These are phyloP conservation scores for Aplochiton taeniatus DNA, from an alignment of 2,797 vertebrate species.

Conservation along the genomic window DNA sequence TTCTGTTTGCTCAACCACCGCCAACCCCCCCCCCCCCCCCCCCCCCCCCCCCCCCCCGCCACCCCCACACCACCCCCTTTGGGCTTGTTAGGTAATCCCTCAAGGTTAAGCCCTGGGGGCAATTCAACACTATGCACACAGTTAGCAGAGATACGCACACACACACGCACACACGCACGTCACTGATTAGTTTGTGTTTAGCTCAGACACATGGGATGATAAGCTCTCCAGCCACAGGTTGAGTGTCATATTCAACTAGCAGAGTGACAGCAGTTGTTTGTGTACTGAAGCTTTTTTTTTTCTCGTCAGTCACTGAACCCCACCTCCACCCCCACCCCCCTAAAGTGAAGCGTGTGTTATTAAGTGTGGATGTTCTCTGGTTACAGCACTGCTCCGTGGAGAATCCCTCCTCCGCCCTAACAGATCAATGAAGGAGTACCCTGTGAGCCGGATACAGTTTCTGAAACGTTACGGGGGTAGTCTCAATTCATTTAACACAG, in stretches of 20 bases:
- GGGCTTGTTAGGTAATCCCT: conserved; percentile 28
- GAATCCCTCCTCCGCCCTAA: conserved; percentile 54
- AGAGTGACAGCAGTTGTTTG: neutral
- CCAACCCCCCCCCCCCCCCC: no score
- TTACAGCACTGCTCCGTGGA: conserved; percentile 62
- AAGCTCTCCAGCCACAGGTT: no score
- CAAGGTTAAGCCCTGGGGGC: conserved; percentile 15
- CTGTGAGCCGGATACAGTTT: conserved; percentile 57
- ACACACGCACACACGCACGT: no score
- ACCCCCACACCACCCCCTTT: no score
- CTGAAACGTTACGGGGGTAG: conserved; percentile 72
- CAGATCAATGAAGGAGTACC: conserved; percentile 74
- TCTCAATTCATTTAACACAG: conserved; percentile 77
- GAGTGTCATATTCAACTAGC: neutral
- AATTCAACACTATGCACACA: conserved; percentile 4
- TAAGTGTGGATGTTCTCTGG: conserved; percentile 70
- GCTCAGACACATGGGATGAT: no score
- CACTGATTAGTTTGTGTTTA: neutral
- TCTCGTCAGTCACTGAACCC: conserved; percentile 14
- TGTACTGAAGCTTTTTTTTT: no score
- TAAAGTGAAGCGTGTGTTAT: conserved; percentile 51
- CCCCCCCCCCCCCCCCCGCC: neutral
- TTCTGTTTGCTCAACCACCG: conserved; percentile 19
- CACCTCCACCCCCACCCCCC: conserved; percentile 22
- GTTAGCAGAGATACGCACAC: conserved; percentile 5